Evolutionary conservation across 2,888 invertebrate genomes (phyloP), one percentile per base, ranked within the genome.

Genomic region (Heliothis peltigera): DNA sequence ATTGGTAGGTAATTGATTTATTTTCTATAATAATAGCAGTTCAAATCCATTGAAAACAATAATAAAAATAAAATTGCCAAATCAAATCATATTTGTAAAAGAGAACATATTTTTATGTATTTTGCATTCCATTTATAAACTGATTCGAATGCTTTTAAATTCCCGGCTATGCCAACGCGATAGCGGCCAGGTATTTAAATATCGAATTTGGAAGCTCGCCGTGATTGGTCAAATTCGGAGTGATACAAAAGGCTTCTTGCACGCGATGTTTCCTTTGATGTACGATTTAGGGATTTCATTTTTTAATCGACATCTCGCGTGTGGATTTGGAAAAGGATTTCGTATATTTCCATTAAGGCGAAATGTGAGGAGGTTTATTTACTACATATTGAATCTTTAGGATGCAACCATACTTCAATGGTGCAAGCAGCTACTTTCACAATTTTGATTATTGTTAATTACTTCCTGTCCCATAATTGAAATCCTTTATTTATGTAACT

Each of bases 301-400:
- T 76, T 69, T 58, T 70, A 67, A 79, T 79, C 48, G 35, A 48
- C 3, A 49, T 57, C 49, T 79, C 64, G 78, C 80, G 77, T 79
- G 79, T 60, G 19, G 21, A 8, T 8, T 25, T n/a, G 1, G n/a
- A 51, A 69, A 55, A 57, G 70, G 54, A 64, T 21, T 47, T 63
- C 52, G 67, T 51, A 15, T 60, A 32, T 49, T 44, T 57, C 47
- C 47, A 18, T 51, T 18, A 12, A 10, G 51, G n/a, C 17, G 3
- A 60, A 53, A 51, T 19, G 21, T 49, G 6, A 10, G 21, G 46
- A 58, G 39, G 39, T 12, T 46, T 21, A n/a, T 17, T 49, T n/a
- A 5, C n/a, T 55, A n/a, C n/a, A n/a, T n/a, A n/a, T n/a, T n/a
- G n/a, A n/a, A n/a, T n/a, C n/a, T n/a, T n/a, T n/a, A n/a, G n/a